Conservation (phyloP, 2,113 vertebrate genomes). For the Puma concolor region DNA sequence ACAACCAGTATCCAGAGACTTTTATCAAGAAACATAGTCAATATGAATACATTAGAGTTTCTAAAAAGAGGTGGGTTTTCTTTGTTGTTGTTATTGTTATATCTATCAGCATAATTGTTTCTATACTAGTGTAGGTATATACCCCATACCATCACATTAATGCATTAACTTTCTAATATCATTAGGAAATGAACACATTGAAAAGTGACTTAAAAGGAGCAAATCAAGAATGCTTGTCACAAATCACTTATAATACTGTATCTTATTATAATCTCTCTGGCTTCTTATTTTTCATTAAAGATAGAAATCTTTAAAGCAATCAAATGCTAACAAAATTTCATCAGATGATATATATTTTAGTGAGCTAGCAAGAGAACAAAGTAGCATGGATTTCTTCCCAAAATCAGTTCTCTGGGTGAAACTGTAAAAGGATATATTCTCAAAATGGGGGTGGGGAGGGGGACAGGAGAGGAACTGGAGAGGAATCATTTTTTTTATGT, state of each 20-base stretch:
- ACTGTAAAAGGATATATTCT: not conserved
- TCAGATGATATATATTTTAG: not conserved
- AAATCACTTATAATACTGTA: not conserved
- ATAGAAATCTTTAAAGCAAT: not conserved
- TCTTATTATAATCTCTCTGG: not conserved
- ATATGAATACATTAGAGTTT: not conserved
- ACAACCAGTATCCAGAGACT: not conserved
- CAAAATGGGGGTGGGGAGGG: not conserved
- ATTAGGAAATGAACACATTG: slow-evolving; percentile 11
- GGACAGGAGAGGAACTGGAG: not conserved
- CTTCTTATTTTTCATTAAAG: not conserved
- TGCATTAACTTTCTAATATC: not conserved
- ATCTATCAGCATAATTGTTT: not conserved
- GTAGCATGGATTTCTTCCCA: not conserved
- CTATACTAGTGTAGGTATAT: not conserved
- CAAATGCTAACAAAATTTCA: not conserved
- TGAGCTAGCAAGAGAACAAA: not conserved
- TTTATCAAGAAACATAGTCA: not conserved
- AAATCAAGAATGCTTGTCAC: not conserved
- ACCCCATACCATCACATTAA: not conserved
- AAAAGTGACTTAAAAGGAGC: not conserved
- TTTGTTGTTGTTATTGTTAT: not conserved
- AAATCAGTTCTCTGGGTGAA: not conserved
- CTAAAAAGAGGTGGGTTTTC: not conserved
- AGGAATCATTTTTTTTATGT: not conserved